These are phyloP conservation scores for Epinephelus lanceolatus DNA, from an alignment of 2,113 vertebrate genomes.

Conservation along the genomic window DNA sequence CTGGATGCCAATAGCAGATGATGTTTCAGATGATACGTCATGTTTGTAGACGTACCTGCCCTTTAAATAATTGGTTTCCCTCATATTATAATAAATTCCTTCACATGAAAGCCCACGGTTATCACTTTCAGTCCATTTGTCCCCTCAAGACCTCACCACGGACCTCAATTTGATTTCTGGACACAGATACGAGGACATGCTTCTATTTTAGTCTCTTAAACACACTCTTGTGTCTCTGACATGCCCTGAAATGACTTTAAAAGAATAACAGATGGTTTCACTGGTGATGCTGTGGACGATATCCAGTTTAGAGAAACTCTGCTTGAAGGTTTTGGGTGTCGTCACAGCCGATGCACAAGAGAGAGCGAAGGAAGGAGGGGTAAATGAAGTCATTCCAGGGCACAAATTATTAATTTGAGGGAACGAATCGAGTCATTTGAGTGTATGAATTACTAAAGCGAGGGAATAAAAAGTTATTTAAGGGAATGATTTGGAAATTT, in stretches of 20 bases:
- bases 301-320: neutral
- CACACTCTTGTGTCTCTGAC: neutral
- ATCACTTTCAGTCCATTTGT: no score
- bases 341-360: no score
- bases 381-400: slow-evolving; percentile 24
- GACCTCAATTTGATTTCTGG: neutral
- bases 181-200: neutral
- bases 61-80: neutral
- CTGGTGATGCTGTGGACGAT: neutral
- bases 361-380: neutral
- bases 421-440: slow-evolving; percentile 15
- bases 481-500: slow-evolving; percentile 11
- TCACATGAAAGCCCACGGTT: neutral
- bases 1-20: no score
- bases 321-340: no score
- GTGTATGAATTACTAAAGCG: slow-evolving; percentile 17
- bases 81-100: neutral
- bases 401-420: slow-evolving; percentile 39
- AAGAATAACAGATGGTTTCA: neutral
- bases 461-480: slow-evolving; percentile 33
- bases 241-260: neutral
- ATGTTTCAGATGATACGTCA: no score
- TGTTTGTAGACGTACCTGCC: no score
- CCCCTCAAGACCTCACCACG: no score
- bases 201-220: neutral